These are phyloP conservation scores for Philaethria dido DNA, from an alignment of 2,888 invertebrate species.

Conservation along the genomic window DNA sequence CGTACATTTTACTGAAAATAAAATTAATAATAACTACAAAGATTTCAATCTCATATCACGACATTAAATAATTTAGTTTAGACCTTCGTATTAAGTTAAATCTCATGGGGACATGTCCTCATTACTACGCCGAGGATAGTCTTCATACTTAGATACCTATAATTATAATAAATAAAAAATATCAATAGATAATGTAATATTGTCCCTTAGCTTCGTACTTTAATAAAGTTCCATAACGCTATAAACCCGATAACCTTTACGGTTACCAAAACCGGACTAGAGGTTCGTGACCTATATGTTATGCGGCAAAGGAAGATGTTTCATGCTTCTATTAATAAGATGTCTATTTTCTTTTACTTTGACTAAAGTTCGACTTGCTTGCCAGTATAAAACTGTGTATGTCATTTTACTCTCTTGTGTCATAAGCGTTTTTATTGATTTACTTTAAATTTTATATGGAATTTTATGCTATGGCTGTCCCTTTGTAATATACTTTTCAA, in stretches of 20 bases:
- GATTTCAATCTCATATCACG: neutral
- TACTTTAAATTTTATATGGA: neutral
- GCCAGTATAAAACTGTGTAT: neutral
- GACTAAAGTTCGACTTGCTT: conserved; percentile 1
- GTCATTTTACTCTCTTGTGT: neutral
- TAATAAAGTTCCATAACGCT: conserved; percentile 17
- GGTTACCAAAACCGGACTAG: conserved; percentile 54
- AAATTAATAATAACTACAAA: neutral
- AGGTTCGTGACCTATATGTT: conserved; percentile 71
- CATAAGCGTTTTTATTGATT: neutral
- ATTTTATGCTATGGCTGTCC: neutral
- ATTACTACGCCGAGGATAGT: conserved; percentile 9
- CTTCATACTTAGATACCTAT: neutral
- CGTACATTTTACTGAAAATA: neutral
- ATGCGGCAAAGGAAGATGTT: conserved; percentile 49
- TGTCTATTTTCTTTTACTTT: conserved; percentile 45
- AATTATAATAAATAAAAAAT: neutral
- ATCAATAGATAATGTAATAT: neutral
- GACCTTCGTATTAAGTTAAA: neutral
- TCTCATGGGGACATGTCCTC: neutral
- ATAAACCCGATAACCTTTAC: conserved; percentile 45
- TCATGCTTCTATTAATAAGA: conserved; percentile 49
- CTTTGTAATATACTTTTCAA: neutral
- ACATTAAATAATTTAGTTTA: neutral
- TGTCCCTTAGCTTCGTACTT: neutral